These are phyloP conservation scores for Brachionus plicatilis DNA, from an alignment of 1,140 invertebrate genomes.

Conservation along the genomic window DNA sequence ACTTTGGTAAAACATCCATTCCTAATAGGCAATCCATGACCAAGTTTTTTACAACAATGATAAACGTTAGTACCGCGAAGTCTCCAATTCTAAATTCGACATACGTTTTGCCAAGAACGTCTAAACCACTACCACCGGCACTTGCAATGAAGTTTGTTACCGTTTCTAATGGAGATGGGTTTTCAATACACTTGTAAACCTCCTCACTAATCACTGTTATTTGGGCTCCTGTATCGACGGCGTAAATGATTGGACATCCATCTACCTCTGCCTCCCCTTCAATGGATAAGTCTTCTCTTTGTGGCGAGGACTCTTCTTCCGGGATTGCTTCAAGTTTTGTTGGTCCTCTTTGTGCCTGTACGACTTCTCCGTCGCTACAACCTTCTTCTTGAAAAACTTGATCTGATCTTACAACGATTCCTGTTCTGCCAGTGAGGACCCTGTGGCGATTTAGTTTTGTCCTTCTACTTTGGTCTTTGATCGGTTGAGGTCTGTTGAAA, in stretches of 20 bases:
- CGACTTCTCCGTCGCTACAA: not conserved
- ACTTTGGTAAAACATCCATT: not conserved
- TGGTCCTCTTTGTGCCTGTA: not conserved
- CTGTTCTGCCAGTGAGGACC: not conserved
- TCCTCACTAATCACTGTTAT: too few relatives aligned
- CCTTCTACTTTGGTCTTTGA: not conserved
- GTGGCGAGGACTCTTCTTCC: not conserved
- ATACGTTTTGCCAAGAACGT: not conserved
- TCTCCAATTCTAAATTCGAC: not conserved
- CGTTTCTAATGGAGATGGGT: not conserved
- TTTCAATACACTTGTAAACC: not conserved
- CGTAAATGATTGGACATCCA: too few relatives aligned
- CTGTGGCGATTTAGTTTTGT: not conserved
- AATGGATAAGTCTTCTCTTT: not conserved
- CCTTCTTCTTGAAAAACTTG: not conserved
- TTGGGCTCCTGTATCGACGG: too few relatives aligned
- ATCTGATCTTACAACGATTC: not conserved
- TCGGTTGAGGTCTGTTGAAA: not conserved
- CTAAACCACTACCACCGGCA: not conserved
- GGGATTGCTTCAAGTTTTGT: not conserved
- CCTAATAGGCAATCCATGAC: not conserved
- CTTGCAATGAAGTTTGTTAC: not conserved
- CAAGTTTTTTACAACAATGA: not conserved
- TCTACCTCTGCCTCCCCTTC: not conserved
- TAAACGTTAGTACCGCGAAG: not conserved